These are phyloP conservation scores for Erebia epiphron DNA, from an alignment of 2,888 invertebrate genomes.

Conservation along the genomic window DNA sequence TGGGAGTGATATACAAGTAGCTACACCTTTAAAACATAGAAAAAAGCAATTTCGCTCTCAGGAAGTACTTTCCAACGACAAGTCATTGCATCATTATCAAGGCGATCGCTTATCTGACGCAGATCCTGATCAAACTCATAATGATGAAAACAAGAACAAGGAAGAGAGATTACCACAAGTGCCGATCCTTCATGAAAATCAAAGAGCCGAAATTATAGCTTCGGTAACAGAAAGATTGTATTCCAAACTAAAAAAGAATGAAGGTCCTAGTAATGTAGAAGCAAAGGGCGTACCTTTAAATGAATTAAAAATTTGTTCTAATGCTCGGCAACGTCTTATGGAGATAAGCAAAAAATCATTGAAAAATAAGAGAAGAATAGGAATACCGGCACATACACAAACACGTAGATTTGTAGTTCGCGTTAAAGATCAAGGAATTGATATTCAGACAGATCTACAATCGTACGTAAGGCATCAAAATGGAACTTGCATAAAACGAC, in stretches of 20 bases:
- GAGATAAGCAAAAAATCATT: conserved; percentile 84
- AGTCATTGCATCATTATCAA: conserved; percentile 45
- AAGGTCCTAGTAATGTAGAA: conserved; percentile 66
- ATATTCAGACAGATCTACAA: conserved; percentile 80
- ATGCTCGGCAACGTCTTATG: conserved; percentile 81
- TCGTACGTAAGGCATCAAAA: conserved; percentile 60
- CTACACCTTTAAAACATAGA: conserved; percentile 66
- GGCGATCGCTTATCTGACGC: conserved; percentile 45
- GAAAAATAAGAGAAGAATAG: conserved; percentile 75
- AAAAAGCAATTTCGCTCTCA: conserved; percentile 75
- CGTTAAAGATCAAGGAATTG: conserved; percentile 83
- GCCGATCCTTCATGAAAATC: conserved; percentile 69
- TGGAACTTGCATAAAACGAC: conserved; percentile 53
- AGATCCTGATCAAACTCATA: conserved; percentile 51
- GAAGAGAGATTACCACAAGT: conserved; percentile 56
- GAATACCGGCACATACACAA: conserved; percentile 82
- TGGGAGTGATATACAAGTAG: conserved; percentile 68
- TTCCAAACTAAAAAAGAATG: conserved; percentile 81
- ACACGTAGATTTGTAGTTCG: conserved; percentile 77
- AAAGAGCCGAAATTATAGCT: conserved; percentile 87
- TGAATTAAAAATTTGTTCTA: conserved; percentile 82
- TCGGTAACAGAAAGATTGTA: conserved; percentile 87
- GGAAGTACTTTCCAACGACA: conserved; percentile 66
- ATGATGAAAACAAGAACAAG: conserved; percentile 46
- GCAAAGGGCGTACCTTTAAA: conserved; percentile 64